phyloP scores from a whole-genome alignment of 2,113 vertebrate species.

The Pipa parva region DNA sequence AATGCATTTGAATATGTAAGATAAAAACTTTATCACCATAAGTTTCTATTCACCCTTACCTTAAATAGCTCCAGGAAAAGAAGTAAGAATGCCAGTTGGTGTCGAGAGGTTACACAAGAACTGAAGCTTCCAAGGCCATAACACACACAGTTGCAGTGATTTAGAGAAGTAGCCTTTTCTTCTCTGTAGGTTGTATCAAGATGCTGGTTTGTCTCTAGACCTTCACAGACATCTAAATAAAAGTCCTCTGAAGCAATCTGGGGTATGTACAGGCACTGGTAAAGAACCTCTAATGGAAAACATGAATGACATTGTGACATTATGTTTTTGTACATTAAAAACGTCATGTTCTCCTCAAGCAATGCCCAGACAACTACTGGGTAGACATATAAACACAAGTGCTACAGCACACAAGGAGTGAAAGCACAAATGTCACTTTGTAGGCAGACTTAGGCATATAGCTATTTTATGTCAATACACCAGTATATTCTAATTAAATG shows the following conservation, averaged over 20 bases:
- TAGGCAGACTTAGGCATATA: neutral
- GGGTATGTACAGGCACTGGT: neutral
- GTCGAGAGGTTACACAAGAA: conserved; percentile 66
- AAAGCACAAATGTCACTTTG: too few species aligned
- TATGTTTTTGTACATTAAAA: too few species aligned
- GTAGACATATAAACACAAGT: neutral
- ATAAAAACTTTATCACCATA: neutral
- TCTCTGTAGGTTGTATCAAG: neutral
- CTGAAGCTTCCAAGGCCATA: conserved; percentile 84
- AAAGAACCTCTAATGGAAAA: conserved; percentile 27
- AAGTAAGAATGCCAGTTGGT: conserved; percentile 82
- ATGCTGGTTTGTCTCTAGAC: accelerated
- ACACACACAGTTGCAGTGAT: conserved; percentile 66
- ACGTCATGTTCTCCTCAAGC: too few species aligned
- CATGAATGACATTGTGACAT: neutral
- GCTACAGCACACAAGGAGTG: neutral
- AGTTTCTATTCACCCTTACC: conserved; percentile 54
- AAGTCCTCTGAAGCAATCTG: neutral
- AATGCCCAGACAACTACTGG: too few species aligned
- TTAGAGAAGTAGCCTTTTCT: accelerated
- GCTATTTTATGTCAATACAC: too few species aligned
- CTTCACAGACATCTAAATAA: accelerated
- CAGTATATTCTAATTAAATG: too few species aligned
- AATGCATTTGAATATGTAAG: too few species aligned
- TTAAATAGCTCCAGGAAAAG: conserved; percentile 73